Conservation (phyloP, 2,113 vertebrate genomes). For the Gopherus evgoodei region DNA sequence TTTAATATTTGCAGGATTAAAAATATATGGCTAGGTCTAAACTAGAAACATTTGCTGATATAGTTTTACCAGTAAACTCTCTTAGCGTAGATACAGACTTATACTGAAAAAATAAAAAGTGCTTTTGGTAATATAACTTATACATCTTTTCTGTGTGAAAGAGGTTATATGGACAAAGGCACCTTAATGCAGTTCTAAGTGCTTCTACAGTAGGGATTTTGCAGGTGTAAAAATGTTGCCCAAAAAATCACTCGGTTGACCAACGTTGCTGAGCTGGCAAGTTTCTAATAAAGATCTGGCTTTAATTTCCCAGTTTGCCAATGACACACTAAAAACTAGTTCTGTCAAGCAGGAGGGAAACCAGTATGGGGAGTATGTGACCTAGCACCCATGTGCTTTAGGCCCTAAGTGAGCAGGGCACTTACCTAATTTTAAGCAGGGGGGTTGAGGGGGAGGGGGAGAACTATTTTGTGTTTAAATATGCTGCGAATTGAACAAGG, state of each 20-base stretch:
- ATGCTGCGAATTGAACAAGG: background rate
- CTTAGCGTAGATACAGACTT: background rate
- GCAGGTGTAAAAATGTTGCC: background rate
- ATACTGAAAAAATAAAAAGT: background rate
- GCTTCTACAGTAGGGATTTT: background rate
- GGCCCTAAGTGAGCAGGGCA: background rate
- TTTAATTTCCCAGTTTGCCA: background rate
- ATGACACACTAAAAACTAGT: background rate
- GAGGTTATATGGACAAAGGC: background rate
- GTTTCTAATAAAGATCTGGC: background rate
- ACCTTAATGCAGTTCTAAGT: background rate
- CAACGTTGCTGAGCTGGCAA: background rate
- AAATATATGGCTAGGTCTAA: background rate
- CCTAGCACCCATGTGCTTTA: background rate
- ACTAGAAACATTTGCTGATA: background rate
- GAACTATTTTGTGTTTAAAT: background rate
- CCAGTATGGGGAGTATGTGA: background rate
- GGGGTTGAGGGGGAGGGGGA: too few species aligned
- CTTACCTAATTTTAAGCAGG: background rate
- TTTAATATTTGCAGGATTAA: background rate
- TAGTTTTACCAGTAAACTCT: background rate
- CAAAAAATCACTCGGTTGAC: too few species aligned
- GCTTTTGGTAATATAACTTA: background rate
- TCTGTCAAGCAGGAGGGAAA: background rate
- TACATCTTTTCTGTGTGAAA: background rate